Base-by-base conservation (phyloP, 37 sponge, comb jelly and placozoan species). In the Halisarca cf. caerulea region DNA sequence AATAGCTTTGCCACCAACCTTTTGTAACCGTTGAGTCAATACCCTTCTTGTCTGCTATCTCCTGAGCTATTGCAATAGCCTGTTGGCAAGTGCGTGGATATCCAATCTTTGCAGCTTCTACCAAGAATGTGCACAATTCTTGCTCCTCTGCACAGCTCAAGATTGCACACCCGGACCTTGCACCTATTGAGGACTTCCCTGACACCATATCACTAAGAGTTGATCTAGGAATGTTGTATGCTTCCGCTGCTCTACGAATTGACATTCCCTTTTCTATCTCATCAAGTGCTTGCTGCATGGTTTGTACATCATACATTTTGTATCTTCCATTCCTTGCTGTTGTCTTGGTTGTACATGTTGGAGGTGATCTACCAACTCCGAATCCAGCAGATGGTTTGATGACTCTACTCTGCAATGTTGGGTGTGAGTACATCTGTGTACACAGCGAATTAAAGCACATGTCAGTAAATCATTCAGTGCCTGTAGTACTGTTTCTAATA, bases 1-100 rank as follows among this genome's bases (percentile, higher is more conserved):
- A 25, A 88, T 82, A 88, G 5, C 55, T n/a, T n/a, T 82, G 64
- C 83, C 83, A 86, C 86, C 86, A 86, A 11, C 80, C 86, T 39
- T 23, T 66, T 3, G 80, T 79, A 27, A 86, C 37, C 36, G 21
- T 60, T 3, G 33, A 33, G 4, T 47, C 45, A 5, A 82, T 60
- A 0, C 83, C 83, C 42, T 88, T 88, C 20, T 23, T 44, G n/a
- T 82, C 66, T 20, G 73, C 18, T 7, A 82, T 58, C 9, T 34
- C 35, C 39, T 79, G 86, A 8, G 44, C 79, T 11, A 86, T 38
- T 53, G 70, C 38, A 25, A 86, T 4, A 1, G 79, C 55, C 0
- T 86, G 80, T 62, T 80, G 61, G 2, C 42, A 36, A 25, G 77
- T 74, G 7, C 77, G 77, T 42, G 77, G 77, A 74, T 74, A 74